Percentiles rank a stretch among this genome's conserved stretches.
phyloP scores from a whole-genome alignment of 2,888 invertebrate genomes.

The Chorisops tibialis region DNA sequence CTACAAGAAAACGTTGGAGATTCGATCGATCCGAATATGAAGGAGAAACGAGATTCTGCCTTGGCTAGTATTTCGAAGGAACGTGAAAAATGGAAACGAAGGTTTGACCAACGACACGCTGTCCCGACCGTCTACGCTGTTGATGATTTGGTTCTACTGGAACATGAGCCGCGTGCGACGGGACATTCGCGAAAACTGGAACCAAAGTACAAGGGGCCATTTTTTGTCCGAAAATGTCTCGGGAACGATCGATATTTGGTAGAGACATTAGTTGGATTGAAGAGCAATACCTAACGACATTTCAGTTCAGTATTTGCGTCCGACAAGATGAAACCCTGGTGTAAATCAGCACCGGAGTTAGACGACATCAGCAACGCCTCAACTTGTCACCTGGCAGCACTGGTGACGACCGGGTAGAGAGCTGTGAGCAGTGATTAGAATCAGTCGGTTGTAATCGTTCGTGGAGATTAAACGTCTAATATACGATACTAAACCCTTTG shows the following conservation, averaged over 20 bases:
- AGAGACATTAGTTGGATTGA: slow-evolving; percentile 34
- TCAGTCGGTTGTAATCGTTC: slow-evolving; percentile 23
- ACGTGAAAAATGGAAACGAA: slow-evolving; percentile 29
- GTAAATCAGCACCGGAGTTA: slow-evolving; percentile 13
- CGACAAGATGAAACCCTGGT: slow-evolving; percentile 35
- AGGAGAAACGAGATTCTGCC: background rate
- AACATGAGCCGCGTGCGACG: slow-evolving; percentile 28
- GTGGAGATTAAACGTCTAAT: no score
- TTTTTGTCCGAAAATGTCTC: slow-evolving; percentile 32
- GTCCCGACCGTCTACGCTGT: background rate
- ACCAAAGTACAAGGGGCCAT: slow-evolving; percentile 36
- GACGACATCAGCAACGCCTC: background rate
- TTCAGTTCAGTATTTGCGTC: slow-evolving; percentile 34
- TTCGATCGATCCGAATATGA: background rate
- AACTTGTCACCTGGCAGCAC: background rate
- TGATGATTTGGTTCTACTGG: slow-evolving; percentile 29
- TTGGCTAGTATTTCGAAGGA: slow-evolving; percentile 23
- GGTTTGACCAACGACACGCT: slow-evolving; percentile 32
- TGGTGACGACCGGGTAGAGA: background rate
- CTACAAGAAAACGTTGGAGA: slow-evolving; percentile 9
- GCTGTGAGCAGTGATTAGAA: background rate
- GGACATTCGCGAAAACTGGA: slow-evolving; percentile 35
- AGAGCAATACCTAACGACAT: slow-evolving; percentile 31
- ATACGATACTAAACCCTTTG: no score
- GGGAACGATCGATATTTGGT: slow-evolving; percentile 36